A percentile compares a stretch with the other conserved stretches of the same genome.
Conservation (phyloP, 2,888 invertebrate genomes). For the Sinotaia quadrata region DNA sequence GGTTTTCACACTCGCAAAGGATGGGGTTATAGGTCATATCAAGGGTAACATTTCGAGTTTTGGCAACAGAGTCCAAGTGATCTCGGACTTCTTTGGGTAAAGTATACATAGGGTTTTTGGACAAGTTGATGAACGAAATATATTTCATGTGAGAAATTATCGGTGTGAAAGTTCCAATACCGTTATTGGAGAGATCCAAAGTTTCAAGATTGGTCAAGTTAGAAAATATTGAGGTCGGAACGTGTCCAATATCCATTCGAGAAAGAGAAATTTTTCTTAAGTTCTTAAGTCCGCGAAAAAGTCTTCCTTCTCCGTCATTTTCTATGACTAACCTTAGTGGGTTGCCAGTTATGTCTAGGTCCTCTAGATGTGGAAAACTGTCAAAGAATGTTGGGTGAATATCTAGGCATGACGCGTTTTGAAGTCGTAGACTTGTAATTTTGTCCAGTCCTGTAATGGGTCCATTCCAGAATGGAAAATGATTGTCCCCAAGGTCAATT, state of each 20-base stretch:
- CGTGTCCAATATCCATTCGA: constrained; percentile 21
- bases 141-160: constrained; percentile 23
- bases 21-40: too few species aligned
- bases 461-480: too few species aligned
- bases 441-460: too few species aligned
- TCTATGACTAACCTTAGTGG: constrained; percentile 20
- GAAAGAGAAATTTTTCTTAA: constrained; percentile 30
- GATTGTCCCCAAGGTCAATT: constrained; percentile 23
- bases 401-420: constrained; percentile 10
- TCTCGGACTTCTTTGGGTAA: too few species aligned
- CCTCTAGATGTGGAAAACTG: constrained; percentile 16
- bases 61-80: constrained; percentile 9
- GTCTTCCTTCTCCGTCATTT: constrained; percentile 8
- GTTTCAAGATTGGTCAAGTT: too few species aligned
- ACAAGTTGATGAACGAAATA: constrained; percentile 19
- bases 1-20: too few species aligned
- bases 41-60: too few species aligned
- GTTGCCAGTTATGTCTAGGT: too few species aligned
- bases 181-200: too few species aligned
- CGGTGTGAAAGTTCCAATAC: constrained; percentile 16
- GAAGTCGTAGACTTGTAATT: too few species aligned
- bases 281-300: too few species aligned
- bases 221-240: constrained; percentile 3
- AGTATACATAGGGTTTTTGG: constrained; percentile 24
- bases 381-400: constrained; percentile 21